These are phyloP conservation scores for Remorina albescens DNA, from an alignment of 2,797 vertebrate species.

Conservation along the genomic window DNA sequence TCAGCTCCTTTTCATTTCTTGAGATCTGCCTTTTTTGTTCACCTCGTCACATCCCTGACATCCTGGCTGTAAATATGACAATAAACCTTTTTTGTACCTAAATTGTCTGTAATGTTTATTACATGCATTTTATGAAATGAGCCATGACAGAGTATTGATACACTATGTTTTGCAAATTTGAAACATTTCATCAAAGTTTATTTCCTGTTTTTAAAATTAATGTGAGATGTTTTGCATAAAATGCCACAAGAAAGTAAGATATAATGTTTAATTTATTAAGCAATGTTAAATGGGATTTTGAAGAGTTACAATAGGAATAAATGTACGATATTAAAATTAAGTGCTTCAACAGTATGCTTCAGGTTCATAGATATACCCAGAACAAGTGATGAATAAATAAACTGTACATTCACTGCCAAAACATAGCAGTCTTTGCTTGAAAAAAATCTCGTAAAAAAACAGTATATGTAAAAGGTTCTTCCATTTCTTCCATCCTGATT, in stretches of 20 bases:
- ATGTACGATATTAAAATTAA: background rate
- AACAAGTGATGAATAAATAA: conserved; percentile 69
- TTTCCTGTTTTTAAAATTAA: background rate
- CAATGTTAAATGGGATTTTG: conserved; percentile 14
- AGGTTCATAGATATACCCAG: background rate
- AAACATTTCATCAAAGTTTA: background rate
- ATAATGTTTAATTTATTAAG: conserved; percentile 49
- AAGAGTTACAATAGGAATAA: background rate
- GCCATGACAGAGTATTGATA: background rate
- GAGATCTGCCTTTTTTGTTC: conserved; percentile 51
- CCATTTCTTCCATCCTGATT: background rate
- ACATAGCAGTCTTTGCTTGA: background rate
- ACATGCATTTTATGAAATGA: too few relatives aligned
- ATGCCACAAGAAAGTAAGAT: background rate
- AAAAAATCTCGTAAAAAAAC: background rate
- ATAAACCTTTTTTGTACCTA: conserved; percentile 77
- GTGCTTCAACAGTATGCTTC: conserved; percentile 4
- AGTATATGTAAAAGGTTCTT: too few relatives aligned
- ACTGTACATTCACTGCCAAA: conserved; percentile 60
- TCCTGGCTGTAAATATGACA: conserved; percentile 78
- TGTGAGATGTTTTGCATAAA: background rate
- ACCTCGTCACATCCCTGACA: conserved; percentile 44
- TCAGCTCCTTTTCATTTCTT: conserved; percentile 33
- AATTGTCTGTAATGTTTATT: background rate
- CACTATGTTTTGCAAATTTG: background rate